These are phyloP conservation scores for Chelonia mydas DNA, from an alignment of 2,797 vertebrate species.

Conservation along the genomic window DNA sequence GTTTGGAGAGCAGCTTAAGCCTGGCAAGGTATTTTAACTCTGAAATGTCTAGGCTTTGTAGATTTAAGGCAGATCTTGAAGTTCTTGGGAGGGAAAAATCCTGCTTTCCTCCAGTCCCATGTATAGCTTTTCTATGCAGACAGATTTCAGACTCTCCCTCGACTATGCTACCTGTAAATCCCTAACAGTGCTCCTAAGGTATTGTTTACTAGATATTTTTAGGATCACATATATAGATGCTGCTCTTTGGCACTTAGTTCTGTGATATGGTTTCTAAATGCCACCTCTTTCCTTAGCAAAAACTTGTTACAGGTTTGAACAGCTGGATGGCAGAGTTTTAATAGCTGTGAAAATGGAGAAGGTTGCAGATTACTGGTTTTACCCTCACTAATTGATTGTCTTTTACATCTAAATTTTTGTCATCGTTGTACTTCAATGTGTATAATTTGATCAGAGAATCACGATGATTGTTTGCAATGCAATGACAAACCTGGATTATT, in stretches of 20 bases:
- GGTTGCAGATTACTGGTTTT: background rate
- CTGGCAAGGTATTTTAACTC: background rate
- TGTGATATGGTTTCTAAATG: background rate
- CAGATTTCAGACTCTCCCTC: background rate
- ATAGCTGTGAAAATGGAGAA: background rate
- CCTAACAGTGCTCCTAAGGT: too few species aligned
- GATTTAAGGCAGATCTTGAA: background rate
- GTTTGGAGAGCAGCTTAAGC: background rate
- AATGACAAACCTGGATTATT: slow-evolving; percentile 42
- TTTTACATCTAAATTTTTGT: background rate
- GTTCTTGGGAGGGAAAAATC: background rate
- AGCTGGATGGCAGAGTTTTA: background rate
- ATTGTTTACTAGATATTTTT: background rate
- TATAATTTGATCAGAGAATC: background rate
- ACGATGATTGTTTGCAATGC: background rate
- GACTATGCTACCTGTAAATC: background rate
- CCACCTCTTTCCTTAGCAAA: background rate
- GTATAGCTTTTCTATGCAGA: background rate
- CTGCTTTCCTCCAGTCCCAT: background rate
- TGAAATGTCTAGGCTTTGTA: background rate
- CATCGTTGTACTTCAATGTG: too few species aligned
- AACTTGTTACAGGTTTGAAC: background rate
- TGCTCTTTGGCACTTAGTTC: background rate
- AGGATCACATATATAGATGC: background rate
- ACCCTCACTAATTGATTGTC: background rate